Conservation (phyloP, 1,140 invertebrate genomes). For the Drosophila orosa region DNA sequence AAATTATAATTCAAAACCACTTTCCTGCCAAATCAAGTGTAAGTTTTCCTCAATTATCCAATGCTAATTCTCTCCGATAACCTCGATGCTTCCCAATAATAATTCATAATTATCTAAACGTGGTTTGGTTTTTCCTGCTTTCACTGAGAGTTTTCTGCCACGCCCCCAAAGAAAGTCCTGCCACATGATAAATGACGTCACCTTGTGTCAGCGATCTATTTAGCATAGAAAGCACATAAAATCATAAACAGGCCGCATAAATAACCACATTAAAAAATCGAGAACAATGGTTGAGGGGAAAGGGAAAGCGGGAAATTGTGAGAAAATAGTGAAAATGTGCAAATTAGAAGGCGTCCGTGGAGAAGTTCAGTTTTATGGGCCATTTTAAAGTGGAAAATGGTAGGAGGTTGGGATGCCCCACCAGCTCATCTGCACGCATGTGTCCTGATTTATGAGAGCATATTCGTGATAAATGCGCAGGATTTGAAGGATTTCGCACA, state of each 20-base stretch:
- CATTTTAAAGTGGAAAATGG: conserved; percentile 57
- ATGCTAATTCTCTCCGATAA: conserved; percentile 4
- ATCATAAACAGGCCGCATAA: conserved; percentile 75
- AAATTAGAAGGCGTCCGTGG: conserved; percentile 72
- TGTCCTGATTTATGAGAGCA: conserved; percentile 72
- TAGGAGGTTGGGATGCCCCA: conserved; percentile 22
- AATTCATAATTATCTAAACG: conserved; percentile 41
- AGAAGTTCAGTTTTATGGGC: conserved; percentile 62
- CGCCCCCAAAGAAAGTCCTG: conserved; percentile 40
- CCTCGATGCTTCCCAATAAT: conserved; percentile 18
- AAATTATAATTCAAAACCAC: neutral
- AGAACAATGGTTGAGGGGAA: conserved; percentile 34
- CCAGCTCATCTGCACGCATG: conserved; percentile 48
- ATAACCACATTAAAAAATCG: conserved; percentile 74
- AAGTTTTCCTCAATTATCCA: conserved; percentile 4
- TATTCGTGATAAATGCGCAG: conserved; percentile 73
- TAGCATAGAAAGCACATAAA: conserved; percentile 81
- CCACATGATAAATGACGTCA: conserved; percentile 73
- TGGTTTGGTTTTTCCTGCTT: conserved; percentile 13
- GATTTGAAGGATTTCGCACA: conserved; percentile 77
- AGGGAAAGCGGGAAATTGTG: conserved; percentile 29
- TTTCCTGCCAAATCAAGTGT: conserved; percentile 16
- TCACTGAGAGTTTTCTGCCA: conserved; percentile 13
- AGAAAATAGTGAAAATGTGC: conserved; percentile 83
- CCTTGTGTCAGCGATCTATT: conserved; percentile 56